These are phyloP conservation scores for Chaetops frenatus DNA, from an alignment of 2,113 vertebrate species.

Conservation along the genomic window DNA sequence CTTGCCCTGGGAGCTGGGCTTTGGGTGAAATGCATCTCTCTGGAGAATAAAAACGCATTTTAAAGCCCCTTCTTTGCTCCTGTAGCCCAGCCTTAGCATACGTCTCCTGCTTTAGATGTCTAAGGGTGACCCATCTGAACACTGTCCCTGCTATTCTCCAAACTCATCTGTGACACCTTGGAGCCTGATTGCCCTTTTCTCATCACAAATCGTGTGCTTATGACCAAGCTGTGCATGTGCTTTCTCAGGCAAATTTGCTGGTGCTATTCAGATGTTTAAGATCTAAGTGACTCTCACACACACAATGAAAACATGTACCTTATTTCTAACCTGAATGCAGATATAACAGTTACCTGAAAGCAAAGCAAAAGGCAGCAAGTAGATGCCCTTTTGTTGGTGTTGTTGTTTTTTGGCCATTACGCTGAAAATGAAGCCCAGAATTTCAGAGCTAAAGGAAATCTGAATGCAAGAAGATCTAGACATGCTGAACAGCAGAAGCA, in stretches of 20 bases:
- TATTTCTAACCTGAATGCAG: neutral
- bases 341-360: neutral
- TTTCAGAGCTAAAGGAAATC: neutral
- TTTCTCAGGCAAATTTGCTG: neutral
- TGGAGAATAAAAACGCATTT: neutral
- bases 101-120: neutral
- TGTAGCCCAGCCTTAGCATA: neutral
- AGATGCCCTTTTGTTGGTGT: neutral
- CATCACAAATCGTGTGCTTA: neutral
- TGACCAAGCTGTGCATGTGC: neutral
- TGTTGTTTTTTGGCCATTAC: neutral
- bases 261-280: neutral
- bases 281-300: neutral
- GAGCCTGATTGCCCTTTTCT: neutral
- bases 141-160: neutral
- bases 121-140: neutral
- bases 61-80: neutral
- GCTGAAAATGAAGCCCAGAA: neutral
- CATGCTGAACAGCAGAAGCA: neutral
- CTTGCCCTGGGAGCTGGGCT: neutral
- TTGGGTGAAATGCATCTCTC: neutral
- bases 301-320: rapidly evolving
- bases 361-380: neutral
- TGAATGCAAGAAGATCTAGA: neutral
- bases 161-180: neutral